Evolutionary conservation across 2,113 vertebrate genomes (phyloP), one percentile per base, ranked within the genome.

Genomic region (Tragelaphus strepsiceros): DNA sequence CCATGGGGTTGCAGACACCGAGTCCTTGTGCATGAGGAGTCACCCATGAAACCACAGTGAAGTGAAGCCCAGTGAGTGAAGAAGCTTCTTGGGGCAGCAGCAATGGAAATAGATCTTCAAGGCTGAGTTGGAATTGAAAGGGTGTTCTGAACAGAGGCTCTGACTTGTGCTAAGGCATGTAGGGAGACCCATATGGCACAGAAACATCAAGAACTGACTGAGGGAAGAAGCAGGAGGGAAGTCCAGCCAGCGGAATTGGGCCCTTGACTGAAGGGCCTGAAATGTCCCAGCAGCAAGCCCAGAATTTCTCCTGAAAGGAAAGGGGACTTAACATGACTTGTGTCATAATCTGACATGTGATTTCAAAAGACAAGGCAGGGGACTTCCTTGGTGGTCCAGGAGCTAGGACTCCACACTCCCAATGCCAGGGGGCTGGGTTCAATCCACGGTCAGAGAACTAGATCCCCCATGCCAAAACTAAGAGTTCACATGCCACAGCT

Each of bases 161-260:
- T 0, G 0, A 21, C 32, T 24, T 30, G 28, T 16, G 71, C 13
- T 84, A 21, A 93, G 43, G 10, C 28, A 51, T 0, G 1, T 0
- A 32, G 21, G 39, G 39, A 19, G 4, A 21, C 39, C 51, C 5
- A 15, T 3, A 7, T 26, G 91, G 9, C 54, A 67, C 1, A 10
- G 15, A 67, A 26, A 59, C 14, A 4, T 0, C 1, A 39, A 85
- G 35, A 30, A 58, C 58, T 16, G 26, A n/a, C 59, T 1, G 5
- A 77, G 7, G 22, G 30, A 51, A 35, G 16, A 22, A 43, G 58
- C 1, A 16, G 19, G 5, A 80, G 19, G 74, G 22, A 13, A 43
- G 61, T 17, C 30, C 16, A 13, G 39, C 46, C 64, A 7, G 81
- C 1, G 8, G 54, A 58, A 1, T 4, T 5, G 0, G 4, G n/a